Evolutionary conservation across 2,113 vertebrate genomes (phyloP).

Genomic region (Clinocottus analis): DNA sequence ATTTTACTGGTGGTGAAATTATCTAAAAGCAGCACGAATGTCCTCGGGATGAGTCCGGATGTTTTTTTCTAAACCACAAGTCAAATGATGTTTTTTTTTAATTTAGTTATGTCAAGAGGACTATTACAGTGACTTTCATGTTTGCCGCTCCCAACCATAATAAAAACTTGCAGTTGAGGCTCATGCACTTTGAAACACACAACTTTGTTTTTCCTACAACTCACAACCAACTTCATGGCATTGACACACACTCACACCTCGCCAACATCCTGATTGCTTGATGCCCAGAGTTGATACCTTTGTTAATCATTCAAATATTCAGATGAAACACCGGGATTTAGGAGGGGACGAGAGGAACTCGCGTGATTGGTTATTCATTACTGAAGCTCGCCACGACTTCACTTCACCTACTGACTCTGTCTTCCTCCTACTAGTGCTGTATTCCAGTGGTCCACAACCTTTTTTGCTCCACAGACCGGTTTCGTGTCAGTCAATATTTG

Average conservation of each 20-base stretch:
- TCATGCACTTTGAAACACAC: neutral
- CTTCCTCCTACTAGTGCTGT: neutral
- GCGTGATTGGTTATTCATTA: neutral
- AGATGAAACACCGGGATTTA: neutral
- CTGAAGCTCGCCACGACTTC: neutral
- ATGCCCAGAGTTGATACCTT: neutral
- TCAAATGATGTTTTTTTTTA: neutral
- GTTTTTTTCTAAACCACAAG: neutral
- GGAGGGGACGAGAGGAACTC: neutral
- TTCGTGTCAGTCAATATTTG: no score
- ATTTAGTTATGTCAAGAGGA: neutral
- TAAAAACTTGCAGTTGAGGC: neutral
- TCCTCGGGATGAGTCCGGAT: neutral
- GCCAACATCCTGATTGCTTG: neutral
- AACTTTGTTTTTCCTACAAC: slow-evolving; percentile 4
- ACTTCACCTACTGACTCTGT: neutral
- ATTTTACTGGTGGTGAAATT: neutral
- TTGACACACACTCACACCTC: neutral
- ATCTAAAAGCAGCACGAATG: neutral
- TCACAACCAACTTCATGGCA: no score
- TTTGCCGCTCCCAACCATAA: neutral
- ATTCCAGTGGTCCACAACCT: no score
- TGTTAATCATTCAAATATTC: neutral
- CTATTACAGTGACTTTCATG: neutral
- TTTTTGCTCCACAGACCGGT: no score